phyloP scores from a whole-genome alignment of 1,140 invertebrate genomes.

The Drosophila subpulchrella region DNA sequence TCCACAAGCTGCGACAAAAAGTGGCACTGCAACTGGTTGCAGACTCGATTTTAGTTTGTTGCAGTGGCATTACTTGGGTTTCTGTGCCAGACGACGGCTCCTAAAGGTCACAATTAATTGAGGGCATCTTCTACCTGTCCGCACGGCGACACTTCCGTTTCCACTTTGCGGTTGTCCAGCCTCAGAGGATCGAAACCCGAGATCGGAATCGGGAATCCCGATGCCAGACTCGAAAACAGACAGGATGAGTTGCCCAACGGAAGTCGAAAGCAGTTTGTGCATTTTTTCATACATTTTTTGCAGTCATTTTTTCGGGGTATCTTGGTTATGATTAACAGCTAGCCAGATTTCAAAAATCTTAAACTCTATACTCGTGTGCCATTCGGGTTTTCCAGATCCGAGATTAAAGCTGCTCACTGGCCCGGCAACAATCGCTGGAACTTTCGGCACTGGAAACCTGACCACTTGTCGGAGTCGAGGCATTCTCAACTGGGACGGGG shows the following conservation, averaged over 20 bases:
- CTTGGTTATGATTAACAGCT: conserved; percentile 32
- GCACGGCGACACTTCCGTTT: conserved; percentile 76
- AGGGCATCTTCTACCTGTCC: conserved; percentile 48
- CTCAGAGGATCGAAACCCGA: conserved; percentile 46
- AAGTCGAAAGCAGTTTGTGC: conserved; percentile 58
- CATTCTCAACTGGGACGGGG: conserved; percentile 49
- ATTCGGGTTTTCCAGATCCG: conserved; percentile 12
- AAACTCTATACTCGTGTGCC: conserved; percentile 68
- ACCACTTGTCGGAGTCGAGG: conserved; percentile 29
- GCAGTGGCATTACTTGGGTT: conserved; percentile 62
- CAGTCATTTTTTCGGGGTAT: conserved; percentile 2
- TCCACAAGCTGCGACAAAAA: conserved; percentile 55
- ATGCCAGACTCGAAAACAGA: conserved; percentile 8
- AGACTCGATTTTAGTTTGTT: conserved; percentile 17
- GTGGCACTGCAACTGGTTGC: conserved; percentile 51
- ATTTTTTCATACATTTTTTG: conserved; percentile 40
- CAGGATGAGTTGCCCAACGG: conserved; percentile 61
- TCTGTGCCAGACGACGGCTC: conserved; percentile 63
- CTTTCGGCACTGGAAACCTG: conserved; percentile 36
- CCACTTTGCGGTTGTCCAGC: conserved; percentile 78
- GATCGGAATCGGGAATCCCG: conserved; percentile 33
- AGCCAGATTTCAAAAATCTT: conserved; percentile 42
- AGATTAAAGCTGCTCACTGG: conserved; percentile 37
- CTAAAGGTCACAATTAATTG: conserved; percentile 71
- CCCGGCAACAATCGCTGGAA: conserved; percentile 51